A percentile compares a stretch with the other conserved stretches of the same genome.
Conservation (phyloP, 1,140 invertebrate species). For the Drosophila virilis region DNA sequence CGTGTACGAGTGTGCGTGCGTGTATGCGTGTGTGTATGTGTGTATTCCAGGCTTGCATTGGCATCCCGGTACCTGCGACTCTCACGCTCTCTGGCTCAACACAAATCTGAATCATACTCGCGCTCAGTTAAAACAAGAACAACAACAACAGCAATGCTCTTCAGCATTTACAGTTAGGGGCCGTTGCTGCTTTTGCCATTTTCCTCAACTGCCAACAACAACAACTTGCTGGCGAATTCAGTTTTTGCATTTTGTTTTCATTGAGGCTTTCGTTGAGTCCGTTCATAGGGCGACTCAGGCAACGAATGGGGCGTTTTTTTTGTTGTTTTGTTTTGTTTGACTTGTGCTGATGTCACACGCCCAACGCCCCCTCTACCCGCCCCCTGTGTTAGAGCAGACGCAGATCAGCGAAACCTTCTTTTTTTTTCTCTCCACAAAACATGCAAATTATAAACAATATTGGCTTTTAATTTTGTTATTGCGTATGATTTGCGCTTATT, state of each 20-base stretch:
- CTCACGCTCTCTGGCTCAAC: slow-evolving; percentile 12
- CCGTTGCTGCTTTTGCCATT: slow-evolving; percentile 44
- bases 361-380: slow-evolving; percentile 21
- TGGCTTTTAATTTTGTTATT: slow-evolving; percentile 45
- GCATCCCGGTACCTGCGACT: slow-evolving; percentile 36
- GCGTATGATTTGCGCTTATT: slow-evolving; percentile 35
- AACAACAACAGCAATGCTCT: slow-evolving; percentile 25
- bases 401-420: slow-evolving; percentile 36
- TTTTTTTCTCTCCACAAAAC: slow-evolving; percentile 12
- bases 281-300: slow-evolving; percentile 43
- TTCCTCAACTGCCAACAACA: slow-evolving; percentile 32
- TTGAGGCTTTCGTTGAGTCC: slow-evolving; percentile 54
- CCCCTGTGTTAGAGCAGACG: slow-evolving; percentile 14
- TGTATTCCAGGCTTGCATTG: slow-evolving; percentile 30
- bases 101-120: slow-evolving; percentile 25
- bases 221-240: slow-evolving; percentile 49
- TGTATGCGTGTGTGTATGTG: neutral
- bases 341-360: slow-evolving; percentile 12
- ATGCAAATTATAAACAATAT: slow-evolving; percentile 47
- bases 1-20: slow-evolving; percentile 37
- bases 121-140: slow-evolving; percentile 20
- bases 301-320: slow-evolving; percentile 26
- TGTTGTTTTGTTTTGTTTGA: neutral
- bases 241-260: slow-evolving; percentile 58
- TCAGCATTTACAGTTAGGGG: slow-evolving; percentile 73